A percentile compares a stretch with the other conserved stretches of the same genome.
These are phyloP conservation scores for Pseudorhombus dupliciocellatus DNA, from an alignment of 2,113 vertebrate genomes.

Conservation along the genomic window DNA sequence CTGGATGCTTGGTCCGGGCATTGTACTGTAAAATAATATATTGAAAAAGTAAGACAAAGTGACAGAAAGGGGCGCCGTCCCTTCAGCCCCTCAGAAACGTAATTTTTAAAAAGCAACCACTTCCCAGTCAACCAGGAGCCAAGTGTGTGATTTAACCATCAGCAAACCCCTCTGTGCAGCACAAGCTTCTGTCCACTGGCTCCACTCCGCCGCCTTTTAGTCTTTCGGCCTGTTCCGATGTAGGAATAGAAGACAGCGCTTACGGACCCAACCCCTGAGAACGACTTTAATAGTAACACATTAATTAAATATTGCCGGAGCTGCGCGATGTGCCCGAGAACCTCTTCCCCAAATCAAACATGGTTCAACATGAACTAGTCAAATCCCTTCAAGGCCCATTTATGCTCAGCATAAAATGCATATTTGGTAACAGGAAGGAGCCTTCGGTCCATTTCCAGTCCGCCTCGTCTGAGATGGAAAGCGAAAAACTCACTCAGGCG, in stretches of 20 bases:
- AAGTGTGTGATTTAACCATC: slow-evolving; percentile 38
- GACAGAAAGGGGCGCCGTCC: slow-evolving; percentile 17
- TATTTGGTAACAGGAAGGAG: neutral
- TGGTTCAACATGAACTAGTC: slow-evolving; percentile 9
- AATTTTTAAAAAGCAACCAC: slow-evolving; percentile 36
- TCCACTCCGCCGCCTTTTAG: no score
- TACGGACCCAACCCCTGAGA: slow-evolving; percentile 7
- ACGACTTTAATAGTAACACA: slow-evolving; percentile 17
- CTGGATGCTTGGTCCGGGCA: slow-evolving; percentile 18
- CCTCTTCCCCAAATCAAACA: slow-evolving; percentile 22
- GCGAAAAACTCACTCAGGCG: no score
- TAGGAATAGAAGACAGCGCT: neutral
- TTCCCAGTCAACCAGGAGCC: slow-evolving; percentile 33
- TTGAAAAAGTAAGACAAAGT: slow-evolving; percentile 11
- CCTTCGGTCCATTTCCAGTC: neutral
- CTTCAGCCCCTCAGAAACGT: slow-evolving; percentile 29
- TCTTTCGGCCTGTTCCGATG: neutral
- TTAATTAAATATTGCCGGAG: slow-evolving; percentile 36
- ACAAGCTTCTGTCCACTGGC: slow-evolving; percentile 26
- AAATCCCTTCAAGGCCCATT: neutral
- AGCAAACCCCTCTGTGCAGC: neutral
- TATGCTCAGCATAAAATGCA: neutral
- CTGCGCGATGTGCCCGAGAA: neutral
- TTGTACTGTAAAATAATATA: slow-evolving; percentile 35
- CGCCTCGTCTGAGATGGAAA: neutral